Conservation (phyloP, 2,797 vertebrate genomes). For the Lophius americanus region DNA sequence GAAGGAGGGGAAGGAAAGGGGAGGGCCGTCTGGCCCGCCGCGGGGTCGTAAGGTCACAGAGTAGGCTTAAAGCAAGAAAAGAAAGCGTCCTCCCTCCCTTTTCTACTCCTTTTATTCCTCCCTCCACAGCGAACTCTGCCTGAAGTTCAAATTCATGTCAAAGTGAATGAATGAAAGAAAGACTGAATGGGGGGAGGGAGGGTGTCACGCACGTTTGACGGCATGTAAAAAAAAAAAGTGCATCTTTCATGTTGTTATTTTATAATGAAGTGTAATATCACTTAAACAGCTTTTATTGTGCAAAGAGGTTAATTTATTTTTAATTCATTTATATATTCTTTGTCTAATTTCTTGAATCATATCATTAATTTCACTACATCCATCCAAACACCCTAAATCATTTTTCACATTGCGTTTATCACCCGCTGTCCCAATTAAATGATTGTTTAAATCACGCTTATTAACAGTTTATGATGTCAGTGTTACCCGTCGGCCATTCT, state of each 20-base stretch:
- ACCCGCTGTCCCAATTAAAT: conserved; percentile 7
- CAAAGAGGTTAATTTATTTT: too few species aligned
- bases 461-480: conserved; percentile 23
- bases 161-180: conserved; percentile 41
- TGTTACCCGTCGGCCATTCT: conserved; percentile 6
- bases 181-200: conserved; percentile 35
- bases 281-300: too few species aligned
- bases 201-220: conserved; percentile 39
- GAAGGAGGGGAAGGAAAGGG: neutral
- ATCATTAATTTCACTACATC: neutral
- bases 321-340: too few species aligned
- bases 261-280: neutral
- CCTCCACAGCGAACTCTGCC: conserved; percentile 35
- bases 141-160: conserved; percentile 76
- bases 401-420: conserved; percentile 2
- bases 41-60: conserved; percentile 71
- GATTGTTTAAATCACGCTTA: conserved; percentile 10
- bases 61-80: conserved; percentile 57
- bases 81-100: conserved; percentile 35
- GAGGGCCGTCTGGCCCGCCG: conserved; percentile 49
- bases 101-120: conserved; percentile 47
- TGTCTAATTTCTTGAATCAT: too few species aligned
- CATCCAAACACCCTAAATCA: conserved; percentile 13
- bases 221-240: neutral
- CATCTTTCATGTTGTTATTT: conserved; percentile 3